These are phyloP conservation scores for Planiliza haematocheilus DNA, from an alignment of 2,113 vertebrate genomes.

Conservation along the genomic window DNA sequence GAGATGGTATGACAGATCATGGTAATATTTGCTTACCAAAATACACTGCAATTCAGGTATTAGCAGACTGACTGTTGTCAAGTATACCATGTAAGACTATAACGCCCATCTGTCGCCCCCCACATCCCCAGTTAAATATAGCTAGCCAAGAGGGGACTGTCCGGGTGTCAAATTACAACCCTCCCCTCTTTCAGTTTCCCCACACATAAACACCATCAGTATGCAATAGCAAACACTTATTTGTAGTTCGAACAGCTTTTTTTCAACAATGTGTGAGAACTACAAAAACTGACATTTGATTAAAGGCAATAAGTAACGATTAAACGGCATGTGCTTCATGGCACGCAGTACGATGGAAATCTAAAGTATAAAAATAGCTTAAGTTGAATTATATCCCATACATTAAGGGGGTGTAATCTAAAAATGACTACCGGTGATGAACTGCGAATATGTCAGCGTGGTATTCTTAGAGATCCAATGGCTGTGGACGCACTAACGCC, in stretches of 20 bases:
- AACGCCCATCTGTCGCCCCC: conserved; percentile 72
- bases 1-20: not conserved
- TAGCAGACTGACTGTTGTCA: conserved; percentile 47
- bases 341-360: not conserved
- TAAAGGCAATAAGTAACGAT: not conserved
- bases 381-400: not conserved
- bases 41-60: conserved; percentile 17
- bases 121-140: conserved; percentile 82
- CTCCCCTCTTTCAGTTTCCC: conserved; percentile 37
- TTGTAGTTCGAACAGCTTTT: not conserved
- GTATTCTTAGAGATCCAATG: not conserved
- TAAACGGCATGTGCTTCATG: not conserved
- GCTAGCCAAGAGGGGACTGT: conserved; percentile 69
- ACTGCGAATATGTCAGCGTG: not conserved
- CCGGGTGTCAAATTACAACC: conserved; percentile 82
- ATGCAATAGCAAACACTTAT: conserved; percentile 13
- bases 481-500: not conserved
- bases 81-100: conserved; percentile 81
- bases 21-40: not conserved
- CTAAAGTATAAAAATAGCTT: not conserved
- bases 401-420: not conserved
- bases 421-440: not conserved
- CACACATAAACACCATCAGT: conserved; percentile 63
- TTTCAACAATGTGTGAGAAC: not conserved
- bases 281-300: not conserved